phyloP scores from a whole-genome alignment of 2,888 invertebrate species.

The Spatulosminthurus flaviceps region DNA sequence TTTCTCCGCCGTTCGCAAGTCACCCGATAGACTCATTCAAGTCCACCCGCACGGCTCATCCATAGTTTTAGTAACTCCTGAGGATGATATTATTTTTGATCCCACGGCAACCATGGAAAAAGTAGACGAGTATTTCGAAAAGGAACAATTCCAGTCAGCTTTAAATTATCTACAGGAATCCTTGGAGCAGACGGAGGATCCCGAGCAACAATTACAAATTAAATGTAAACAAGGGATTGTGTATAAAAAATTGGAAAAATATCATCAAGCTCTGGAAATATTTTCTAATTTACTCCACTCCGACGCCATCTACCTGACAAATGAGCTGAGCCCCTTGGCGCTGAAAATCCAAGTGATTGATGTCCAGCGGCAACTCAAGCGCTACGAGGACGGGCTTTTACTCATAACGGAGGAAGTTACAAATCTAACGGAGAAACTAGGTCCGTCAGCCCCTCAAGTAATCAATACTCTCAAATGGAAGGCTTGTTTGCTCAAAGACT shows the following conservation, averaged over 20 bases:
- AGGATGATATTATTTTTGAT: background rate
- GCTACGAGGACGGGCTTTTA: background rate
- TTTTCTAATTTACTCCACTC: background rate
- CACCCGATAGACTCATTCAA: background rate
- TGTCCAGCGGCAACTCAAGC: background rate
- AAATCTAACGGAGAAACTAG: background rate
- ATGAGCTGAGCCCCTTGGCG: background rate
- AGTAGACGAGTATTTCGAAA: background rate
- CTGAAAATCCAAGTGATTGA: constrained; percentile 1
- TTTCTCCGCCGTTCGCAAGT: background rate
- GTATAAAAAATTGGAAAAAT: constrained; percentile 5
- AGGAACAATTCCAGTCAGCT: background rate
- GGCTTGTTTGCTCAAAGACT: background rate
- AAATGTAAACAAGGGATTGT: background rate
- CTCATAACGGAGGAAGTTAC: background rate
- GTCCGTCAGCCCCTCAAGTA: background rate
- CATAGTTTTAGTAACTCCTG: background rate
- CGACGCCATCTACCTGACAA: background rate
- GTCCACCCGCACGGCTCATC: background rate
- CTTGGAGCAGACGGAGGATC: background rate
- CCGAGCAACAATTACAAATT: background rate
- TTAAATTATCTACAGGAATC: background rate
- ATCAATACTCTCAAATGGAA: constrained; percentile 6
- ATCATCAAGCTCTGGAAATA: background rate
- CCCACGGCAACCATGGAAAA: background rate